A percentile compares a stretch with the other conserved stretches of the same genome.
phyloP scores from a whole-genome alignment of 2,888 invertebrate species.

The Epirrhoe tristata region DNA sequence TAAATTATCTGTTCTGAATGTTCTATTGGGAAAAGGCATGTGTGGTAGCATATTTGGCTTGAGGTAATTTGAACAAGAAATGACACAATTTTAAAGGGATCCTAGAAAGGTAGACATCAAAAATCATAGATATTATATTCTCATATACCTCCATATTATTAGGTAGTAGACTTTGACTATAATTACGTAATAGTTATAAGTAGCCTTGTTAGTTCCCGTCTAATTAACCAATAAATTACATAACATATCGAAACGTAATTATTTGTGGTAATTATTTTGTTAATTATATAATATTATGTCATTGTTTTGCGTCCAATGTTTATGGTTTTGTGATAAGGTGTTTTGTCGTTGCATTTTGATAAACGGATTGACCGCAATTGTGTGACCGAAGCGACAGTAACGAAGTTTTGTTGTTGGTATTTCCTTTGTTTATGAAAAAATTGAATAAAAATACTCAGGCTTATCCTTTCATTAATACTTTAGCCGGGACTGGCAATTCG shows the following conservation, averaged over 20 bases:
- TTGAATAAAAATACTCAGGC: neutral
- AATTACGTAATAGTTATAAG: neutral
- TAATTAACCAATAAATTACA: constrained; percentile 1
- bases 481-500: too few relatives aligned
- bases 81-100: too few relatives aligned
- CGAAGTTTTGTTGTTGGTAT: neutral
- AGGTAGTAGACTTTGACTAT: neutral
- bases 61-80: too few relatives aligned
- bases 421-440: neutral
- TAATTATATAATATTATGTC: constrained; percentile 1
- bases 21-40: too few relatives aligned
- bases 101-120: too few relatives aligned
- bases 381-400: neutral
- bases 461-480: too few relatives aligned
- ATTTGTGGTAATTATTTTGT: constrained; percentile 1
- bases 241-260: neutral
- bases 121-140: too few relatives aligned
- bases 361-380: neutral
- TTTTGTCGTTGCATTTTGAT: neutral
- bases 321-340: neutral
- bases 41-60: too few relatives aligned
- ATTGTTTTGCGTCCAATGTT: neutral
- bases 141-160: neutral
- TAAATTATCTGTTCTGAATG: too few relatives aligned
- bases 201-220: neutral